These are phyloP conservation scores for Temnothorax ravouxi DNA, from an alignment of 2,888 invertebrate species.

Conservation along the genomic window DNA sequence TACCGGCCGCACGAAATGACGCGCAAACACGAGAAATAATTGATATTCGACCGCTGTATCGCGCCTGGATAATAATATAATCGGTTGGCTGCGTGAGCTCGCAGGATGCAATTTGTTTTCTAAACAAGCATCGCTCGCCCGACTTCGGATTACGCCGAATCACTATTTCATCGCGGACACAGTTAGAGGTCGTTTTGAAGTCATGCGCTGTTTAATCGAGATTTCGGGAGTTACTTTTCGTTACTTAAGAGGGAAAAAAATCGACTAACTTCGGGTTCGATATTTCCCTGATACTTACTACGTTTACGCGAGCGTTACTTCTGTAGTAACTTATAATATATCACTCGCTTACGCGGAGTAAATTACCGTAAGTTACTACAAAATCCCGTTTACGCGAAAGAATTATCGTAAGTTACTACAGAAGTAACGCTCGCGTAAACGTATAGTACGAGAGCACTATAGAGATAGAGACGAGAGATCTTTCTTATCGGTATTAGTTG, in stretches of 20 bases:
- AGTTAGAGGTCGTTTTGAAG: conserved; percentile 32
- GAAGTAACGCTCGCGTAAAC: no score
- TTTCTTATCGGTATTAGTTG: conserved; percentile 18
- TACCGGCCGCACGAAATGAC: conserved; percentile 43
- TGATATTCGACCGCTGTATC: conserved; percentile 49
- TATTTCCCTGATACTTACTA: background rate
- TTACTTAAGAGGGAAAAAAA: background rate
- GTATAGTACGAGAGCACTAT: background rate
- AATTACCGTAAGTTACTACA: no score
- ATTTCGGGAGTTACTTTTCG: background rate
- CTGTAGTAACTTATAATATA: no score
- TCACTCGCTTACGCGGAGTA: no score
- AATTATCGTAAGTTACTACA: no score
- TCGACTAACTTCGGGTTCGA: background rate
- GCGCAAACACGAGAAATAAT: conserved; percentile 35
- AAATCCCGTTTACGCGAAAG: no score
- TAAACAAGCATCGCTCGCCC: conserved; percentile 39
- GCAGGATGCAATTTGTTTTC: conserved; percentile 49
- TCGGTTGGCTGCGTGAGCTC: conserved; percentile 23
- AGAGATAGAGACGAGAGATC: background rate
- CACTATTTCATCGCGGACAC: conserved; percentile 27
- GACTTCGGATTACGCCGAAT: conserved; percentile 36
- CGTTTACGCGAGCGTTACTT: no score
- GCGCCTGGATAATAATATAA: conserved; percentile 36
- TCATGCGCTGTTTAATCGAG: conserved; percentile 17